Evolutionary conservation across 2,888 invertebrate genomes (phyloP).

Genomic region (Caenorhabditis doughertyi): DNA sequence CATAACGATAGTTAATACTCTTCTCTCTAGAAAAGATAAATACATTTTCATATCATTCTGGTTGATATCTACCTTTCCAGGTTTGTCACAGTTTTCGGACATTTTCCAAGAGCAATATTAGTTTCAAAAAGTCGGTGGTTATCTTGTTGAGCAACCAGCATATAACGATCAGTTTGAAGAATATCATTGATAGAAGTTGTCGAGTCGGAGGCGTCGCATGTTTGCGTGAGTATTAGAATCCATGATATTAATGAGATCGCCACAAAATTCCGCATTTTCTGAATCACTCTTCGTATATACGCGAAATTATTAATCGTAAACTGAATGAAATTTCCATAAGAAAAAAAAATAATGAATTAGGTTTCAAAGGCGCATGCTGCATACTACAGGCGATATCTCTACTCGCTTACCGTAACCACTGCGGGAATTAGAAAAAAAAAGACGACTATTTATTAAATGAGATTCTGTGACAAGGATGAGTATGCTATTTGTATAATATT

Average conservation of each 20-base stretch:
- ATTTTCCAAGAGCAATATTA: not conserved
- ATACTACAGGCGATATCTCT: not conserved
- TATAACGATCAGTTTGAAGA: slow-evolving; percentile 20
- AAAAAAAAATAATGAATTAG: not conserved
- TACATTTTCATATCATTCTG: not conserved
- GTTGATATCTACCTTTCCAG: not conserved
- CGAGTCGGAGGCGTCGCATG: not conserved
- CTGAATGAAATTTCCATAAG: not conserved
- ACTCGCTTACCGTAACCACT: slow-evolving; percentile 3
- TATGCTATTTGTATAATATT: not conserved
- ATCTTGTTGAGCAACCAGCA: slow-evolving; percentile 10
- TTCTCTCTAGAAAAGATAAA: not conserved
- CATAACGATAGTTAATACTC: not conserved
- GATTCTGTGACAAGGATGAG: slow-evolving; percentile 38
- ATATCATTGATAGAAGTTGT: slow-evolving; percentile 1
- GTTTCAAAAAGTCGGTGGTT: not conserved
- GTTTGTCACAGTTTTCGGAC: not conserved
- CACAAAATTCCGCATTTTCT: slow-evolving; percentile 28
- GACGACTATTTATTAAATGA: slow-evolving; percentile 39
- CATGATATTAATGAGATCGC: not conserved
- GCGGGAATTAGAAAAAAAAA: not conserved
- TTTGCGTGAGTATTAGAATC: not conserved
- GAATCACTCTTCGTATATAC: not conserved
- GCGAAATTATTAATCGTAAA: not conserved
- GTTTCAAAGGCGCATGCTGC: slow-evolving; percentile 1